Evolutionary conservation across 2,113 vertebrate species (phyloP), one percentile per base, ranked within the genome.

Genomic region (Camelus dromedarius): DNA sequence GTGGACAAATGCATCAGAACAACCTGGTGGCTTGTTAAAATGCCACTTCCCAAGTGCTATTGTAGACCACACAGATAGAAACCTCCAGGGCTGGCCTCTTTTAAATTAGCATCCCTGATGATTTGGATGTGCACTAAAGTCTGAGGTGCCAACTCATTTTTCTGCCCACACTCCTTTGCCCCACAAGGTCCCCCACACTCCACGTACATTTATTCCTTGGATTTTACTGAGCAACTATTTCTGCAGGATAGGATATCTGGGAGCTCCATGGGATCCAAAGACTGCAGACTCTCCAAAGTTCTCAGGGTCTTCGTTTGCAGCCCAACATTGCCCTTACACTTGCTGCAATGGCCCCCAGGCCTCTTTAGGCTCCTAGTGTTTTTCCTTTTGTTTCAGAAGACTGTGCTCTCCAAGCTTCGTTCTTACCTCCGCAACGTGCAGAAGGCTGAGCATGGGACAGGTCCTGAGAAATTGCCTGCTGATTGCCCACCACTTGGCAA

Each of bases 331-430:
- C 5, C 32, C n/a, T 75, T 5, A 30, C 52, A 15, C 10, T 62
- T 83, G 15, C 28, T 38, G 1, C 52, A 26, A 22, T 38, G 32
- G 42, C 80, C 52, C 9, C 50, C 81, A 50, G 84, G 2, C 8
- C 81, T 70, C 52, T 70, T 76, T 24, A 48, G 62, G 60, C 50
- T 79, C 42, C 35, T 30, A 14, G 2, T 50, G 28, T 72, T 80
- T 72, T 80, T 58, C 50, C 56, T 95, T 81, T 81, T 67, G 11
- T 73, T 79, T 86, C 38, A 75, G 60, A 86, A 84, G 50, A 58
- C 20, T 16, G 26, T 84, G n/a, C 12, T 80, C 90, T 69, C 56
- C 24, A 70, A 90, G 75, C 32, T 96, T 76, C 6, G 1, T 30
- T 48, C 48, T 62, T 77, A 22, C 16, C 56, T 20, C 52, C 46